Evolutionary conservation across 2,888 invertebrate species (phyloP), one percentile per base, ranked within the genome.

Genomic region (Rhimphoctona megacephalus): DNA sequence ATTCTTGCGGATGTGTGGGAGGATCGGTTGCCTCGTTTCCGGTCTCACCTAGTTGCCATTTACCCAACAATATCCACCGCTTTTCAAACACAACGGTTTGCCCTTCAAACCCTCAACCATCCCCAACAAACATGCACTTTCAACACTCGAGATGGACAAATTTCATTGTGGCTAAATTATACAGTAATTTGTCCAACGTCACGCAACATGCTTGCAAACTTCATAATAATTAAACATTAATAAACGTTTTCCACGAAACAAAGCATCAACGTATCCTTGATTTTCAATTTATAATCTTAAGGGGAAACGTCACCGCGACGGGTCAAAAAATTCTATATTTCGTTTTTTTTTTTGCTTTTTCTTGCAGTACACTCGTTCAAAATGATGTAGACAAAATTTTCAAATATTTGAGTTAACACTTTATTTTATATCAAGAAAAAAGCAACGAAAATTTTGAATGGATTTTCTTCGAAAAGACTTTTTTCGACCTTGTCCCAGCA

Each of bases 151-250:
- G 14, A 22, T 25, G 36, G 67, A 73, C 73, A 72, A 85, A 39
- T 85, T 85, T 81, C 77, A 81, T 78, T 73, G 64, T 73, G 57
- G 57, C 78, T 74, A 78, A 81, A 81, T 85, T 85, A 79, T 81
- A 67, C 81, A 67, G 78, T 81, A 61, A 85, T 85, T 85, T 81
- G 81, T 85, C 81, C 49, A 49, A 61, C 46, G 73, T 49, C 17
- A 49, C 72, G 25, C 36, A 30, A 49, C 39, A 46, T 52, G 78
- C 74, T 78, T 49, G 43, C 66, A 78, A 77, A 81, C 54, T 46
- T 36, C 61, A 36, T 61, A 52, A 78, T 64, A 78, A 77, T 85
- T 85, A 61, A 73, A 78, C 39, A 52, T 52, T 8, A 30, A 46
- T 46, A 30, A 52, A 52, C 19, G 9, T 25, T 67, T 67, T 17